These are phyloP conservation scores for Etia nguti DNA, from an alignment of 2,113 vertebrate genomes.

Conservation along the genomic window DNA sequence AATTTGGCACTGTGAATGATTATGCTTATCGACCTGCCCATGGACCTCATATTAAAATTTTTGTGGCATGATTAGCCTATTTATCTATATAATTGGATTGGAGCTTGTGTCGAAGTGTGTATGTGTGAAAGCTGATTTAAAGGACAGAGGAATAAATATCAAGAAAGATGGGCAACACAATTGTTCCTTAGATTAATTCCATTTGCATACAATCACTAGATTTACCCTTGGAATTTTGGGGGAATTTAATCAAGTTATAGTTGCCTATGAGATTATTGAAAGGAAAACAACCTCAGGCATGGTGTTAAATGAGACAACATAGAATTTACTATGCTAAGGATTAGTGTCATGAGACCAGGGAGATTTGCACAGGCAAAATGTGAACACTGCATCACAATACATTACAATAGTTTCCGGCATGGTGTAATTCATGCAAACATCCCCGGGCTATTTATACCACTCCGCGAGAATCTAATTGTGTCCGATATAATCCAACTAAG, in stretches of 20 bases:
- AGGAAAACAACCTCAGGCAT: constrained; percentile 62
- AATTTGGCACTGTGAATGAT: constrained; percentile 73
- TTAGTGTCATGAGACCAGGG: constrained; percentile 64
- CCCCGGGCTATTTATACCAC: constrained; percentile 69
- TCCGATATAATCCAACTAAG: constrained; percentile 70
- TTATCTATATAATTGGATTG: constrained; percentile 83
- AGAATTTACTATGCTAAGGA: constrained; percentile 57
- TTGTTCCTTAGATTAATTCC: constrained; percentile 68
- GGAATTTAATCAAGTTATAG: constrained; percentile 67
- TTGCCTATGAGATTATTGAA: constrained; percentile 66
- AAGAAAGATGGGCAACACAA: constrained; percentile 52
- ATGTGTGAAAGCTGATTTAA: constrained; percentile 58
- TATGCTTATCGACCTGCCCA: constrained; percentile 73
- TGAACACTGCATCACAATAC: constrained; percentile 58
- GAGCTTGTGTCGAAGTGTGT: constrained; percentile 59
- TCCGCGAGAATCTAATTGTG: constrained; percentile 68
- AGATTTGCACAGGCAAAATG: constrained; percentile 59
- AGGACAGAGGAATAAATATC: constrained; percentile 51
- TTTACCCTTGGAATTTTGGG: constrained; percentile 57
- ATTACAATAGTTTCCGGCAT: constrained; percentile 63
- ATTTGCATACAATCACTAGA: constrained; percentile 75
- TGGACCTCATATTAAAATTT: constrained; percentile 75
- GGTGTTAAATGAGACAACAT: constrained; percentile 62
- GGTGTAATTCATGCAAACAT: constrained; percentile 69
- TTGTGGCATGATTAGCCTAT: constrained; percentile 78